These are phyloP conservation scores for Lagria hirta DNA, from an alignment of 2,888 invertebrate species.

Conservation along the genomic window DNA sequence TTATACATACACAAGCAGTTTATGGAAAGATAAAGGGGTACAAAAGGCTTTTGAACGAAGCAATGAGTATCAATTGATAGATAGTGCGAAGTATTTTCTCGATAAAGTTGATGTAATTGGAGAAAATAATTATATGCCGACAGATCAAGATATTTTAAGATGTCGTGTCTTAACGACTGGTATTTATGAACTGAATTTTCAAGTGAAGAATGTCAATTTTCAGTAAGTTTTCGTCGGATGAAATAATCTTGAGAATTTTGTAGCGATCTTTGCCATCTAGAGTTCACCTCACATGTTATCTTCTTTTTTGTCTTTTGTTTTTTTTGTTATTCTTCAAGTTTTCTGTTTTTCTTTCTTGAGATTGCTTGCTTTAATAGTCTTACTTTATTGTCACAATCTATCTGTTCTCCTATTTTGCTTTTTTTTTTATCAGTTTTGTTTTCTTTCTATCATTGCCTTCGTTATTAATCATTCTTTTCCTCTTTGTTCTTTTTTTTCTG, in stretches of 20 bases:
- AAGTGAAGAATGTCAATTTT: conserved; percentile 60
- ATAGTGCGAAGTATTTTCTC: conserved; percentile 99
- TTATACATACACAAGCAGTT: conserved; percentile 90
- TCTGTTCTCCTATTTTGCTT: too few relatives aligned
- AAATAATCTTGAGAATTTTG: conserved; percentile 1
- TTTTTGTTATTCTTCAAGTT: too few relatives aligned
- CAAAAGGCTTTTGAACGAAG: conserved; percentile 89
- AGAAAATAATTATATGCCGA: conserved; percentile 90
- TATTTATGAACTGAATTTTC: conserved; percentile 98
- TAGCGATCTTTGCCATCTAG: neutral
- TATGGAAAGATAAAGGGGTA: conserved; percentile 94
- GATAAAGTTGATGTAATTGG: conserved; percentile 93
- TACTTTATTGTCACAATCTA: too few relatives aligned
- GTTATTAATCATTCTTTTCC: too few relatives aligned
- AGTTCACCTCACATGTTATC: conserved; percentile 1
- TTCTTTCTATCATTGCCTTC: too few relatives aligned
- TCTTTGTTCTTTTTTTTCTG: too few relatives aligned
- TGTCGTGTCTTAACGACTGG: conserved; percentile 98
- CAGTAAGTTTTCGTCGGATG: conserved; percentile 19
- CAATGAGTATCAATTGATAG: conserved; percentile 98
- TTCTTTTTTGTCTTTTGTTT: too few relatives aligned
- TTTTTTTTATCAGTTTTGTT: too few relatives aligned
- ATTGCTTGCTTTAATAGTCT: too few relatives aligned
- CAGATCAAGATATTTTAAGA: conserved; percentile 96
- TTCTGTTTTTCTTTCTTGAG: too few relatives aligned